A percentile compares a stretch with the other conserved stretches of the same genome.
phyloP scores from a whole-genome alignment of 2,888 invertebrate genomes.

The Thumatha senex region DNA sequence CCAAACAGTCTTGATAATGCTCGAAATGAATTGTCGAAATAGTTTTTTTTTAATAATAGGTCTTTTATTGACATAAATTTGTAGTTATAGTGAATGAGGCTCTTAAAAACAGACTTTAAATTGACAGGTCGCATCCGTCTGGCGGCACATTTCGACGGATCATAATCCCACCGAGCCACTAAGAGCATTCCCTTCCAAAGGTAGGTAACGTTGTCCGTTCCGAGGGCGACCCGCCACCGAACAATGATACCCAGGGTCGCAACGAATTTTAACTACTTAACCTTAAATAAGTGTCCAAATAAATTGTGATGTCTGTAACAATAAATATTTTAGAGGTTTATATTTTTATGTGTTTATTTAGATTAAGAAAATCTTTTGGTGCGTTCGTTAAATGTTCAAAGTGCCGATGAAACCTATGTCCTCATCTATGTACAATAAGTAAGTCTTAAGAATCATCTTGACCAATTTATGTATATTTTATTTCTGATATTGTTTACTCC shows the following conservation, averaged over 20 bases:
- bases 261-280: slow-evolving; percentile 77
- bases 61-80: too few species aligned
- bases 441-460: slow-evolving; percentile 43
- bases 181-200: slow-evolving; percentile 64
- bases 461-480: slow-evolving; percentile 27
- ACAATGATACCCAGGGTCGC: slow-evolving; percentile 64
- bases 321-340: slow-evolving; percentile 79
- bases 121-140: slow-evolving; percentile 71
- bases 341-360: slow-evolving; percentile 82
- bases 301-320: slow-evolving; percentile 81
- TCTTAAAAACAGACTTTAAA: too few species aligned
- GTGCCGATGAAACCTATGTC: slow-evolving; percentile 39
- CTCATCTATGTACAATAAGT: slow-evolving; percentile 34
- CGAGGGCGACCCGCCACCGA: slow-evolving; percentile 48
- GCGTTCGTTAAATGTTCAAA: slow-evolving; percentile 78
- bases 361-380: slow-evolving; percentile 60
- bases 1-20: too few species aligned
- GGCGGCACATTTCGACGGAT: slow-evolving; percentile 74
- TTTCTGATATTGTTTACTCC: slow-evolving; percentile 16
- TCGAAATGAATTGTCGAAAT: too few species aligned
- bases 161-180: slow-evolving; percentile 62
- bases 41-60: too few species aligned
- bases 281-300: slow-evolving; percentile 74
- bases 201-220: slow-evolving; percentile 52
- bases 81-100: too few species aligned